Evolutionary conservation across 2,113 vertebrate species (phyloP).

Genomic region (Plestiodon gilberti): DNA sequence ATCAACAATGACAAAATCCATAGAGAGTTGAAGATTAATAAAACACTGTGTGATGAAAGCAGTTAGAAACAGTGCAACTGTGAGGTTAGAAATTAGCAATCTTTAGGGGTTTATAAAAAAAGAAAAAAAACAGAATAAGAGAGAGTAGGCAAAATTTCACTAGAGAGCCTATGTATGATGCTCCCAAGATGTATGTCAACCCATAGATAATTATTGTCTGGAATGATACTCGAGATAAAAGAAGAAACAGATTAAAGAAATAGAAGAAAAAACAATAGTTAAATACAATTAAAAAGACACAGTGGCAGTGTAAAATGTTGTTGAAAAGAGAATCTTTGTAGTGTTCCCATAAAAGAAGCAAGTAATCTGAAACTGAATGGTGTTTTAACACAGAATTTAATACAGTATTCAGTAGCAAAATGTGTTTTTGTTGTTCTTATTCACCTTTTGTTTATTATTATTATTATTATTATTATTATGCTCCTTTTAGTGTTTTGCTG

Average conservation of each 20-base stretch:
- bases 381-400: too few species aligned
- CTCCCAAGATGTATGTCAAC: neutral
- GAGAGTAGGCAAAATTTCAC: neutral
- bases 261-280: too few species aligned
- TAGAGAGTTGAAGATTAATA: neutral
- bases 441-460: too few species aligned
- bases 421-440: too few species aligned
- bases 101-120: neutral
- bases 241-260: too few species aligned
- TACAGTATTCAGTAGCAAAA: too few species aligned
- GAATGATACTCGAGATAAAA: neutral
- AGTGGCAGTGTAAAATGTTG: neutral
- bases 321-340: neutral
- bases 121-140: neutral
- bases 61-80: neutral
- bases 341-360: constrained; percentile 62
- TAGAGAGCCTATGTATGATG: neutral
- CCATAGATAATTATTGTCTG: neutral
- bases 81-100: neutral
- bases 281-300: too few species aligned
- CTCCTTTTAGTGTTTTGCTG: too few species aligned
- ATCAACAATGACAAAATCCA: rapidly evolving
- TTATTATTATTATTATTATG: too few species aligned
- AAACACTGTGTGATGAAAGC: neutral
- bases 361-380: too few species aligned